Evolutionary conservation across 1,140 invertebrate genomes (phyloP).

Genomic region (Drosophila kurseongensis): DNA sequence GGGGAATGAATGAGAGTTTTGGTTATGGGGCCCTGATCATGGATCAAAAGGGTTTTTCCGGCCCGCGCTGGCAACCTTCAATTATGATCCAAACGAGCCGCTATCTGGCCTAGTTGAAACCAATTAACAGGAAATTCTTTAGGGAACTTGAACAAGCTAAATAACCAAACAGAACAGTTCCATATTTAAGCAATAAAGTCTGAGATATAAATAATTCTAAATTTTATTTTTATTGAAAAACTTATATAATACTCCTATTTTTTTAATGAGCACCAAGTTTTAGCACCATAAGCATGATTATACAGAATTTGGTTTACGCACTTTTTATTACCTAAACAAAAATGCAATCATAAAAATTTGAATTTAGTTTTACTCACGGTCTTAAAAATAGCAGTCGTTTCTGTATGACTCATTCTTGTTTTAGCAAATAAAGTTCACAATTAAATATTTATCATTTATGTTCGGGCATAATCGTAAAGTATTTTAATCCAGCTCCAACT

Average conservation of each 20-base stretch:
- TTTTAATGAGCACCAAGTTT: no score
- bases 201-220: no score
- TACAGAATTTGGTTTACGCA: no score
- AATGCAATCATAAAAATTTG: no score
- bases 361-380: no score
- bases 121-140: conserved; percentile 12
- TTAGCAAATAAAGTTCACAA: neutral
- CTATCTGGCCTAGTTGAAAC: conserved; percentile 65
- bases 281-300: no score
- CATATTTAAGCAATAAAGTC: no score
- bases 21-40: conserved; percentile 38
- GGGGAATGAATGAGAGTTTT: conserved; percentile 45
- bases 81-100: conserved; percentile 40
- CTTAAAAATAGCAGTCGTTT: no score
- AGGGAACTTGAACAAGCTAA: neutral
- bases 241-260: no score
- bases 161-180: neutral
- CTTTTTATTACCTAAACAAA: no score
- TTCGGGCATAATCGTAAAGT: conserved; percentile 3
- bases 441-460: conserved; percentile 2
- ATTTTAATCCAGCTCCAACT: neutral
- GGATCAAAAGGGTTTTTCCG: conserved; percentile 54
- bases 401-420: neutral
- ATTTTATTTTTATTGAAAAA: no score
- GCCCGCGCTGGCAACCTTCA: conserved; percentile 17